Conservation (phyloP, 2,888 invertebrate species). For the Caradrina kadenii region DNA sequence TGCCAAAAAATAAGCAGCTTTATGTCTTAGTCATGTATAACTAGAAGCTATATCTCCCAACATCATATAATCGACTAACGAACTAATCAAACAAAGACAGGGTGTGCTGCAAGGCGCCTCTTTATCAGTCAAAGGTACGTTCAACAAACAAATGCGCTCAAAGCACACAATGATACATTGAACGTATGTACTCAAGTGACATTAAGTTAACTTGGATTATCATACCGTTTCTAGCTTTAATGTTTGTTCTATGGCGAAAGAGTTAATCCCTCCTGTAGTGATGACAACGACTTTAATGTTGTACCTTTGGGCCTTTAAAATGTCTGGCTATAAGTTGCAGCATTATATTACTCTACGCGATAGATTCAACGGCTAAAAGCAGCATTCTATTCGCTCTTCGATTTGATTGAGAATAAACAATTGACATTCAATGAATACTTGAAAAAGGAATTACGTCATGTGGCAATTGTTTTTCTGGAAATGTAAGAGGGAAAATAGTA, state of each 20-base stretch:
- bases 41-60: slow-evolving; percentile 11
- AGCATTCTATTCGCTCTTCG: slow-evolving; percentile 8
- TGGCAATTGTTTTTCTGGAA: not conserved
- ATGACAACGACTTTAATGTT: slow-evolving; percentile 48
- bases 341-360: not conserved
- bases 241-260: slow-evolving; percentile 56
- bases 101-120: slow-evolving; percentile 69
- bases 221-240: slow-evolving; percentile 64
- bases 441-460: too few species aligned
- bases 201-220: slow-evolving; percentile 60
- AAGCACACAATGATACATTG: slow-evolving; percentile 62
- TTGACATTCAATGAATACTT: not conserved
- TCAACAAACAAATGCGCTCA: slow-evolving; percentile 75
- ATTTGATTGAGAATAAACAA: slow-evolving; percentile 5
- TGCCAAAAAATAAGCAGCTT: not conserved
- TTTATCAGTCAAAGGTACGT: slow-evolving; percentile 88
- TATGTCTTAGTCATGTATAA: slow-evolving; percentile 7
- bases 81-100: slow-evolving; percentile 50
- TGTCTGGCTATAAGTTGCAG: not conserved
- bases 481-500: not conserved
- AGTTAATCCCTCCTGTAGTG: slow-evolving; percentile 54
- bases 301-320: slow-evolving; percentile 7
- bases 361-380: not conserved
- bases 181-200: slow-evolving; percentile 53
- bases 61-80: slow-evolving; percentile 42